Conservation (phyloP, 2,797 vertebrate genomes). For the Galagoides demidoff region DNA sequence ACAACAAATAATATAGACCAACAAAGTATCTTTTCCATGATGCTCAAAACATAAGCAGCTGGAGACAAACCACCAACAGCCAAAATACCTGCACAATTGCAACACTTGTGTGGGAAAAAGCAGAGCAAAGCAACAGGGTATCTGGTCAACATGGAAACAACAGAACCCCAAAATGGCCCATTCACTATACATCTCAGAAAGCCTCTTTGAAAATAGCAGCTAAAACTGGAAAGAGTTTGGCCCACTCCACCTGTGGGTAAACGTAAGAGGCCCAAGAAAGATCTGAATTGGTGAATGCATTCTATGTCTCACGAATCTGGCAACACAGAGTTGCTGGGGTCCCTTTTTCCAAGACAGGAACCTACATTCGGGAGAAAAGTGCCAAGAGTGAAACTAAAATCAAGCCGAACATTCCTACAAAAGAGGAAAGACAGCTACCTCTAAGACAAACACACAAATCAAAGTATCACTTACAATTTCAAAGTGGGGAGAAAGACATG, state of each 20-base stretch:
- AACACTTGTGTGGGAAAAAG: not conserved
- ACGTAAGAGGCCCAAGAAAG: not conserved
- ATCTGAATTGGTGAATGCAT: not conserved
- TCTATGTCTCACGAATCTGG: accelerated
- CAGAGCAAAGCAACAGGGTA: not conserved
- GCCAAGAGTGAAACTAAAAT: not conserved
- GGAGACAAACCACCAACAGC: not conserved
- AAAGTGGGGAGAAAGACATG: not conserved
- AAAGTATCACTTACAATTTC: not conserved
- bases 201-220: not conserved
- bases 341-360: too few relatives aligned
- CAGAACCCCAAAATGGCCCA: not conserved
- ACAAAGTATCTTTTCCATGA: not conserved
- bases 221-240: not conserved
- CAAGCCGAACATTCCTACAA: not conserved
- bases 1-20: not conserved
- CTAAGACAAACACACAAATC: not conserved
- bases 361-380: not conserved
- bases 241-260: too few relatives aligned
- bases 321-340: not conserved
- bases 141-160: not conserved
- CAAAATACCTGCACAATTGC: not conserved
- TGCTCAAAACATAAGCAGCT: not conserved
- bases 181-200: not conserved
- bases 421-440: not conserved